phyloP scores from a whole-genome alignment of 1,140 invertebrate genomes.

The Drosophila miranda region DNA sequence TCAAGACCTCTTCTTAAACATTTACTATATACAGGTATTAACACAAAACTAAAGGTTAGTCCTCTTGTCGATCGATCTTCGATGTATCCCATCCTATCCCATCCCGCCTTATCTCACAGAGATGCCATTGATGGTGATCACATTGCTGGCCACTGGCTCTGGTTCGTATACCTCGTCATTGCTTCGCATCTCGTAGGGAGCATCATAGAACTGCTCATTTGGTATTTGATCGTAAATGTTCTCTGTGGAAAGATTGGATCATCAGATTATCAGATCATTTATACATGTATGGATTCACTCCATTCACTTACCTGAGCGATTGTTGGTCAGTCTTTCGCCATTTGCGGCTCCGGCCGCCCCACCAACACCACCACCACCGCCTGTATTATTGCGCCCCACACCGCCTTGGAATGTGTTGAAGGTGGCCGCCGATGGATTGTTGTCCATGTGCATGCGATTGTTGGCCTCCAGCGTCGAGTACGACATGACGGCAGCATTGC shows the following conservation, averaged over 20 bases:
- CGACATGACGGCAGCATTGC: conserved; percentile 92
- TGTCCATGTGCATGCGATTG: conserved; percentile 70
- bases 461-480: conserved; percentile 86
- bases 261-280: neutral
- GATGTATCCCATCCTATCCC: neutral
- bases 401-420: conserved; percentile 80
- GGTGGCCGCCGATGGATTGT: conserved; percentile 73
- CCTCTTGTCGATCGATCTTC: neutral
- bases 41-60: conserved; percentile 53
- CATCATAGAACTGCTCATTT: conserved; percentile 83
- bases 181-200: conserved; percentile 85
- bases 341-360: conserved; percentile 23
- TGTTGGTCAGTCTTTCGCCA: conserved; percentile 47
- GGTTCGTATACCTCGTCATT: conserved; percentile 88
- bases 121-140: conserved; percentile 89
- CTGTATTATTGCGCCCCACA: neutral
- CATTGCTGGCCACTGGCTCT: conserved; percentile 86
- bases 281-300: neutral
- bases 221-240: conserved; percentile 82
- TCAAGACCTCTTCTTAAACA: conserved; percentile 46
- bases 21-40: conserved; percentile 66
- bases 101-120: conserved; percentile 84
- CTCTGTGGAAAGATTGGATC: conserved; percentile 41
- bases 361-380: neutral
- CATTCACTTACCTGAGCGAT: conserved; percentile 47